Conservation (phyloP, 2,888 invertebrate genomes). For the Agonopterix alstromeriana region DNA sequence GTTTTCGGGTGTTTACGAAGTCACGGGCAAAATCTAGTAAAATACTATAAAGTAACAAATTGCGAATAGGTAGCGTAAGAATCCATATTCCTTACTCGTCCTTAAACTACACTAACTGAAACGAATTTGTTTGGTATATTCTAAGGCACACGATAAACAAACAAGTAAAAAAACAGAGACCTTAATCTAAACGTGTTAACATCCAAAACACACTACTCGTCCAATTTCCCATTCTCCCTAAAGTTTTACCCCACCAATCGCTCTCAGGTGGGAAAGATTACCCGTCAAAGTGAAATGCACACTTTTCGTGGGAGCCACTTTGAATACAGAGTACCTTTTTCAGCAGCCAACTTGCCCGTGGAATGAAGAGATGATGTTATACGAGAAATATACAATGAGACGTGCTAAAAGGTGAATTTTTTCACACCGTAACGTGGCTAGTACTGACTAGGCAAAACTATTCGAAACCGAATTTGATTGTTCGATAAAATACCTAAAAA, state of each 20-base stretch:
- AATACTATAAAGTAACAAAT: too few species aligned
- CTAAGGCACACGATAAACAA: too few species aligned
- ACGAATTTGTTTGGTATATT: too few species aligned
- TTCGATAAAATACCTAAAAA: too few species aligned
- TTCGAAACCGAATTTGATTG: not conserved
- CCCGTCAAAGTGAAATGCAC: conserved; percentile 29
- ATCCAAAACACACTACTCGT: too few species aligned
- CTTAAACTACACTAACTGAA: too few species aligned
- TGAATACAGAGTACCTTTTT: conserved; percentile 42
- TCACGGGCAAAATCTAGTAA: too few species aligned
- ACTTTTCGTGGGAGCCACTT: conserved; percentile 16
- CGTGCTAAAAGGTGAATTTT: not conserved
- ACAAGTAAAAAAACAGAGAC: not conserved
- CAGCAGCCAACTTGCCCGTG: conserved; percentile 19
- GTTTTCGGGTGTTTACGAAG: too few species aligned
- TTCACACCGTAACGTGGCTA: not conserved
- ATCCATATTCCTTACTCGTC: too few species aligned
- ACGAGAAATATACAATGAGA: conserved; percentile 6
- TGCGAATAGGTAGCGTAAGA: too few species aligned
- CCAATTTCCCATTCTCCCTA: not conserved
- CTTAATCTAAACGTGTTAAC: too few species aligned
- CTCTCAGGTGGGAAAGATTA: conserved; percentile 8
- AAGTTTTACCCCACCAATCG: conserved; percentile 1
- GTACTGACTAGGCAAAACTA: not conserved
- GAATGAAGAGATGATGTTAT: conserved; percentile 9